A percentile compares a stretch with the other conserved stretches of the same genome.
These are phyloP conservation scores for Bombus haemorrhoidalis DNA, from an alignment of 1,140 invertebrate species.

Conservation along the genomic window DNA sequence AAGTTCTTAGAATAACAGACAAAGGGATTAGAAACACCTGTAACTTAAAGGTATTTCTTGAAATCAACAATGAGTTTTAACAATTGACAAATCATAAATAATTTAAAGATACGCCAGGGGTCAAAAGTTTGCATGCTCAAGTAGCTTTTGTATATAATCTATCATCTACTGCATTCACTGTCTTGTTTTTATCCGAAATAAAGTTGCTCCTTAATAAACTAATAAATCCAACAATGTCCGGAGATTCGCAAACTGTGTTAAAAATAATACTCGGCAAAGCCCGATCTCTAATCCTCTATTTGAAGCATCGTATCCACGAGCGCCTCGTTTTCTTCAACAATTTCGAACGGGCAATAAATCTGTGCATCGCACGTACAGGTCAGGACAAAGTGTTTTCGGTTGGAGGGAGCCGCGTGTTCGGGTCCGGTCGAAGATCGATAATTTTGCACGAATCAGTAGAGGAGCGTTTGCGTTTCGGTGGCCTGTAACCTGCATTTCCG, in stretches of 20 bases:
- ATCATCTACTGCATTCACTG: too few relatives aligned
- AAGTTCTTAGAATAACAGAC: too few relatives aligned
- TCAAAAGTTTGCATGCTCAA: too few relatives aligned
- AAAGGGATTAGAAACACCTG: too few relatives aligned
- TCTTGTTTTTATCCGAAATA: neutral
- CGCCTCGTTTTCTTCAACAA: neutral
- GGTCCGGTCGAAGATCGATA: neutral
- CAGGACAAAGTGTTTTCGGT: neutral
- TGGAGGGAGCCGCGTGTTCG: neutral
- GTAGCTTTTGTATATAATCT: too few relatives aligned
- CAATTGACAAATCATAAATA: too few relatives aligned
- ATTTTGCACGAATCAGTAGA: slow-evolving; percentile 28
- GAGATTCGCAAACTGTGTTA: neutral
- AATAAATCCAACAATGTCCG: neutral
- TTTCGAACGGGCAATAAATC: neutral
- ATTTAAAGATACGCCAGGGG: too few relatives aligned
- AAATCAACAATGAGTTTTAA: too few relatives aligned
- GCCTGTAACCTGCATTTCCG: slow-evolving; percentile 27
- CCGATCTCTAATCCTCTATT: too few relatives aligned
- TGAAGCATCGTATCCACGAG: neutral
- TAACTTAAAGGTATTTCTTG: too few relatives aligned
- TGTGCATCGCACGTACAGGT: neutral
- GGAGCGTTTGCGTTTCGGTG: slow-evolving; percentile 12
- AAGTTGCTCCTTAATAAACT: neutral
- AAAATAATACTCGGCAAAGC: neutral